A percentile compares a stretch with the other conserved stretches of the same genome.
Conservation (phyloP, 1,140 invertebrate genomes). For the Periplaneta americana region DNA sequence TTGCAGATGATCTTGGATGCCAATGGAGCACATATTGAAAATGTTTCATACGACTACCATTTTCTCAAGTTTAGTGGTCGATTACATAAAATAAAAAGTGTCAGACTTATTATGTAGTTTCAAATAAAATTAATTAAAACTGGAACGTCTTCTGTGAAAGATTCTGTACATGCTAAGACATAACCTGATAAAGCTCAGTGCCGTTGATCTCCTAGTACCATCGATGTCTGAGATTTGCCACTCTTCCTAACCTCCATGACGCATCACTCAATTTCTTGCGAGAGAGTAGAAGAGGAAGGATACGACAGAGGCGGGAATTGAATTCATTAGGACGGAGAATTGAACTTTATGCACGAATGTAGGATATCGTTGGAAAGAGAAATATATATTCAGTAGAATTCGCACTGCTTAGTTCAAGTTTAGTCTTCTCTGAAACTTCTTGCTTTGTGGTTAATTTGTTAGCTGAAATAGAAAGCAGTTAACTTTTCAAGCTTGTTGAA, state of each 20-base stretch:
- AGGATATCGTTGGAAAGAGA: not conserved
- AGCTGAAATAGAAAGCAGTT: not conserved
- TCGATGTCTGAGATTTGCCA: not conserved
- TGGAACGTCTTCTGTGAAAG: no score
- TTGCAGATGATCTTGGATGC: no score
- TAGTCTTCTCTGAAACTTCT: not conserved
- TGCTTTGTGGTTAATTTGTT: not conserved
- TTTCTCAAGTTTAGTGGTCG: no score
- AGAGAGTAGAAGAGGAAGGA: not conserved
- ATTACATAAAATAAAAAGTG: no score
- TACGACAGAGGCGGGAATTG: not conserved
- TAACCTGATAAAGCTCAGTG: no score
- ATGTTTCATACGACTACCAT: no score
- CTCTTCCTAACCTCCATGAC: not conserved
- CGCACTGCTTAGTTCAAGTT: not conserved
- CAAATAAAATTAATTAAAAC: no score
- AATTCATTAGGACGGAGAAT: not conserved
- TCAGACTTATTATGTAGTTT: no score
- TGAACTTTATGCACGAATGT: not conserved
- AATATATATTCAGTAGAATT: not conserved
- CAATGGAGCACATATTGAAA: no score
- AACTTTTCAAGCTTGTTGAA: not conserved
- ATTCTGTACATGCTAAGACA: no score
- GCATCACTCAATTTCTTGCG: not conserved
- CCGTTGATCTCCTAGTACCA: no score